phyloP scores from a whole-genome alignment of 2,113 vertebrate species.

The Cynoglossus semilaevis region DNA sequence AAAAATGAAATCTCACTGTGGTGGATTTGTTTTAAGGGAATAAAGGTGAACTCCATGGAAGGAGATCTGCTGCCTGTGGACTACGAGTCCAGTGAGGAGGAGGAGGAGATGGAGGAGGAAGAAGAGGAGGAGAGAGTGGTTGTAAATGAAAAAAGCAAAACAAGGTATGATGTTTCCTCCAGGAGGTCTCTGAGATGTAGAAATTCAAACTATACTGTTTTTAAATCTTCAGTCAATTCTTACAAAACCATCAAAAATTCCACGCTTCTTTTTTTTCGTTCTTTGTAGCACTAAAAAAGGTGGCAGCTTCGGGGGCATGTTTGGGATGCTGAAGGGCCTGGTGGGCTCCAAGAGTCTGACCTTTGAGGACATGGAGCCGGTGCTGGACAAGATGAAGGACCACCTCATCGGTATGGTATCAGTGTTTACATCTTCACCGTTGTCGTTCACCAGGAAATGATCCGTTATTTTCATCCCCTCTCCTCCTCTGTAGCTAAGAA shows the following conservation, averaged over 20 bases:
- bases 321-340: conserved; percentile 95
- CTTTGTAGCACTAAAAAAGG: conserved; percentile 80
- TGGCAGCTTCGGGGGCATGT: conserved; percentile 90
- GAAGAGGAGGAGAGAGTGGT: conserved; percentile 63
- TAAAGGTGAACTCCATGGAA: conserved; percentile 71
- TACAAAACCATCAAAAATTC: not conserved
- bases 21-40: conserved; percentile 45
- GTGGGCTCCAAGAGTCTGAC: conserved; percentile 94
- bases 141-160: conserved; percentile 73
- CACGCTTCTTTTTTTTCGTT: not conserved
- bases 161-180: conserved; percentile 39
- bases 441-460: too few species aligned
- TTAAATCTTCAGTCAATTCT: too few species aligned
- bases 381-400: conserved; percentile 96
- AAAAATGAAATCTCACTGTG: not conserved
- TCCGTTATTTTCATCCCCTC: not conserved
- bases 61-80: conserved; percentile 89
- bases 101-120: conserved; percentile 63
- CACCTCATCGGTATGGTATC: conserved; percentile 88
- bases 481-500: conserved; percentile 85
- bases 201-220: too few species aligned
- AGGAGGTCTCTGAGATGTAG: too few species aligned
- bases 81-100: conserved; percentile 85
- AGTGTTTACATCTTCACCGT: too few species aligned
- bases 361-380: conserved; percentile 88